Percentiles rank a stretch among this genome's conserved stretches.
These are phyloP conservation scores for Drosophila bocki DNA, from an alignment of 1,140 invertebrate species.

Conservation along the genomic window DNA sequence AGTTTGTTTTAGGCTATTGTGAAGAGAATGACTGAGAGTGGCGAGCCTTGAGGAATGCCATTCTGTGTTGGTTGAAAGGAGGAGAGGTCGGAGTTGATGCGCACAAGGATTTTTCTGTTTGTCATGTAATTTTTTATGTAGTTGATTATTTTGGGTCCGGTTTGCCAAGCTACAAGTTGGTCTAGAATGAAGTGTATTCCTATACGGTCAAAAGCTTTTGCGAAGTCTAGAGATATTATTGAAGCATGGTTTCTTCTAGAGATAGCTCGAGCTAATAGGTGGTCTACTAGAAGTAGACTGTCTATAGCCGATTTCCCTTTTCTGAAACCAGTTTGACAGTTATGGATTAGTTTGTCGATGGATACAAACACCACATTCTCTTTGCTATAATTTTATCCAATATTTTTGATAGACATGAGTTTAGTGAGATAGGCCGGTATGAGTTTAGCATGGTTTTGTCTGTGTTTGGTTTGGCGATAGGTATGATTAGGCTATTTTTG, in stretches of 20 bases:
- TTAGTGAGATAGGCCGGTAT: conserved; percentile 31
- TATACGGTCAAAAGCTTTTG: neutral
- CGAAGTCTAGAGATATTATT: neutral
- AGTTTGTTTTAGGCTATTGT: conserved; percentile 13
- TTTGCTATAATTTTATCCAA: conserved; percentile 39
- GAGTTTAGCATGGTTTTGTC: conserved; percentile 21
- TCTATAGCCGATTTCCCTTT: neutral
- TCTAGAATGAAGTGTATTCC: neutral
- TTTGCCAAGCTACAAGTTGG: neutral
- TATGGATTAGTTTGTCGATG: neutral
- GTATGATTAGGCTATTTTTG: conserved; percentile 31
- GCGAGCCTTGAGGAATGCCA: neutral
- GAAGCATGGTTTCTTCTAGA: neutral
- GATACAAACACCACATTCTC: neutral
- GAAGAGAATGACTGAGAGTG: conserved; percentile 13
- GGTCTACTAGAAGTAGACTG: neutral
- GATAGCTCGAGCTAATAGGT: neutral
- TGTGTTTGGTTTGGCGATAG: conserved; percentile 30
- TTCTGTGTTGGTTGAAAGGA: conserved; percentile 2
- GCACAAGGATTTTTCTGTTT: conserved; percentile 21
- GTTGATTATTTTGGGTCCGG: neutral
- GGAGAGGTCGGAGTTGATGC: conserved; percentile 10
- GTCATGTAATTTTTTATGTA: conserved; percentile 17
- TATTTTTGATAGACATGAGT: conserved; percentile 26
- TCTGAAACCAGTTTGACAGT: neutral